A percentile compares a stretch with the other conserved stretches of the same genome.
These are phyloP conservation scores for Volucella zonaria DNA, from an alignment of 2,888 invertebrate species.

Conservation along the genomic window DNA sequence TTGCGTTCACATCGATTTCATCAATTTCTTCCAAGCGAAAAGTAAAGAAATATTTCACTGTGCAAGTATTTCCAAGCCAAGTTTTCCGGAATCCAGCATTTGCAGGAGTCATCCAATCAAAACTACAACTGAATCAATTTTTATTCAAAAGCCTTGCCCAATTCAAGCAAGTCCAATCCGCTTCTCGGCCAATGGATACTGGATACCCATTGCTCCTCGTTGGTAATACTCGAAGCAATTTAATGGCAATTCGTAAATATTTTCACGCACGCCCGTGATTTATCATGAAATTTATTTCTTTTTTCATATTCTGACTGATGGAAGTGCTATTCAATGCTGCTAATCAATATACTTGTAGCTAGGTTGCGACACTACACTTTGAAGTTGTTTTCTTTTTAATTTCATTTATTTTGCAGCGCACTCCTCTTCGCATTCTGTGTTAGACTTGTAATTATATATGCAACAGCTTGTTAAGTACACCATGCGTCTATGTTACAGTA, in stretches of 20 bases:
- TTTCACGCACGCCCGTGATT: constrained; percentile 50
- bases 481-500: constrained; percentile 36
- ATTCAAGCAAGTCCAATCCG: neutral
- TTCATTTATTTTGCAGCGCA: neutral
- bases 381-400: neutral
- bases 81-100: too few relatives aligned
- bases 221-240: constrained; percentile 11
- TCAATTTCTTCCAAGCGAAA: too few relatives aligned
- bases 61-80: too few relatives aligned
- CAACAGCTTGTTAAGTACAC: constrained; percentile 8
- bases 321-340: constrained; percentile 13
- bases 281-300: constrained; percentile 34
- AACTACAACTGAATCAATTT: neutral
- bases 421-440: constrained; percentile 26
- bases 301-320: constrained; percentile 9
- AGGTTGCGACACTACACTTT: constrained; percentile 27
- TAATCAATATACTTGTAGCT: constrained; percentile 17
- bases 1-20: too few relatives aligned
- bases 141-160: constrained; percentile 12
- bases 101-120: too few relatives aligned
- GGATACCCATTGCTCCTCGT: constrained; percentile 2
- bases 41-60: too few relatives aligned
- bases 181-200: constrained; percentile 2
- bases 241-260: constrained; percentile 13
- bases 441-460: constrained; percentile 19